Evolutionary conservation across 2,797 vertebrate species (phyloP), one percentile per base, ranked within the genome.

Genomic region (Scarus forsteni): DNA sequence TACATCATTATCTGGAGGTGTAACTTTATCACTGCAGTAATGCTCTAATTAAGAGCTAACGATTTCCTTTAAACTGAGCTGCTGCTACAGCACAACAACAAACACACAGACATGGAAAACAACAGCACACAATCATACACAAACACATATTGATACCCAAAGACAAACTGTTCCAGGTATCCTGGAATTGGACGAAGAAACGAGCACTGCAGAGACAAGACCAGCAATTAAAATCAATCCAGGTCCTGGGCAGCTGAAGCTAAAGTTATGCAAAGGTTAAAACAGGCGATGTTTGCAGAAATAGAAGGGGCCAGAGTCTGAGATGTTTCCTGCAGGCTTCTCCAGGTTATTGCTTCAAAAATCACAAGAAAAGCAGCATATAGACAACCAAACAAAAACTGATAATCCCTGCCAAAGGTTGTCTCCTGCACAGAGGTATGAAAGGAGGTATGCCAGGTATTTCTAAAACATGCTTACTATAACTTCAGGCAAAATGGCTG

Each of bases 21-120:
- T 83, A 87, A 77, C 79, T 88, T 83, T 74, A 87, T 81, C 74
- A 73, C 65, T 52, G 77, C 60, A 73, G 70, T 83, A 79, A 85
- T 80, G 66, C 84, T 77, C 80, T 81, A 86, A 89, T 88, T 85
- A 89, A 86, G 75, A 78, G 61, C 60, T 60, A 90, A 86, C 12
- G 81, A 89, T 89, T 90, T 87, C 83, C 83, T 81, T 84, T 87
- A 75, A 80, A 80, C 59, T 35, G 52, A 67, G 57, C 70, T 1
- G 60, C 61, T 60, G 71, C 72, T 51, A 39, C 38, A 7, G 56
- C 62, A 44, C 54, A 55, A 13, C 49, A 27, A 10, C 48, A 50
- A 3, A 19, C 16, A 27, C 49, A 50, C 49, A 50, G 4, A 50
- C 18, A 50, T 15, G 14, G 15, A 43, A 1, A 1, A 43, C 8